Evolutionary conservation across 2,113 vertebrate genomes (phyloP).

Genomic region (Planiliza haematocheilus): DNA sequence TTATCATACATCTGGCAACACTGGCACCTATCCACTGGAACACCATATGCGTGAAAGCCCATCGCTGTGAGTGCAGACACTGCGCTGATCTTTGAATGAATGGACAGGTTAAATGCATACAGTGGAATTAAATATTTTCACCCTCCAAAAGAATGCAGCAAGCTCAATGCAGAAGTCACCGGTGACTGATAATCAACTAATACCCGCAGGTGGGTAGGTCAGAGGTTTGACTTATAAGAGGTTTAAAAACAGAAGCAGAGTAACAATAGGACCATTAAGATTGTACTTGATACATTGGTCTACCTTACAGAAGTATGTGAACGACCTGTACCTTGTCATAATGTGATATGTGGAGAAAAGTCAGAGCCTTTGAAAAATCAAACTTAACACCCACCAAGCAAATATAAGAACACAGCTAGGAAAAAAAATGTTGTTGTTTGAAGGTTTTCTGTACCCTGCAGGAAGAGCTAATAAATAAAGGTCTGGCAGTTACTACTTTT

Average conservation of each 20-base stretch:
- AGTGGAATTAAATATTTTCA: neutral
- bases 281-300: neutral
- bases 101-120: neutral
- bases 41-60: too few relatives aligned
- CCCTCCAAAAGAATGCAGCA: constrained; percentile 2
- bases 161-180: neutral
- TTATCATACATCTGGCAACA: too few relatives aligned
- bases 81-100: too few relatives aligned
- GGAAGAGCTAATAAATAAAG: constrained; percentile 11
- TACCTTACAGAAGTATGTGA: neutral
- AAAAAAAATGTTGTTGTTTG: constrained; percentile 23
- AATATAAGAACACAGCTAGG: neutral
- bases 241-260: neutral
- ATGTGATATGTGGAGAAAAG: neutral
- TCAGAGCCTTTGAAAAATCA: neutral
- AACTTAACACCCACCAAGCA: neutral
- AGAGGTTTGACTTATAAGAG: neutral
- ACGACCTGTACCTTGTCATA: neutral
- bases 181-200: neutral
- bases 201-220: neutral
- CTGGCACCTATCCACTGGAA: too few relatives aligned
- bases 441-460: neutral
- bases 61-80: too few relatives aligned
- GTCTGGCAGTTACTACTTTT: constrained; percentile 14
- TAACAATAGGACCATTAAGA: too few relatives aligned